Evolutionary conservation across 2,888 invertebrate genomes (phyloP), one percentile per base, ranked within the genome.

Genomic region (Polia nebulosa): DNA sequence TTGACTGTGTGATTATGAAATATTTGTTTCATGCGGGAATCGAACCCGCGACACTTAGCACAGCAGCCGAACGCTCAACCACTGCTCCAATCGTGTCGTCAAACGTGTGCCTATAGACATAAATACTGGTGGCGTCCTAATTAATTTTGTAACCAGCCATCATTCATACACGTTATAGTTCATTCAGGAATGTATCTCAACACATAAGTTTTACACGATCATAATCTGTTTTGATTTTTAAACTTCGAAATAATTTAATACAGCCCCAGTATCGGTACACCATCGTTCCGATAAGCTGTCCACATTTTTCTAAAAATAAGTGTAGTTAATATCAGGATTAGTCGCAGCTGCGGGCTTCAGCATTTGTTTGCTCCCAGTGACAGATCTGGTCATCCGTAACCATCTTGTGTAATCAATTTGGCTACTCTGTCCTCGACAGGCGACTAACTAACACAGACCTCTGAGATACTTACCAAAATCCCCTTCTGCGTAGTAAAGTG

Each of bases 361-460:
- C 82, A 76, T 81, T 80, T 84, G 82, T 86, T 86, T 82, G 79
- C 55, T 20, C 56, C 60, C 60, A n/a, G 65, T 83, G 86, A 86
- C 81, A 78, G 82, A 86, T 86, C 76, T 80, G 82, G 77, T 80
- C 85, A 83, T 86, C 81, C 71, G 77, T 84, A 76, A 78, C 81
- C 77, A 79, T 78, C 84, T 83, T 80, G 75, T 76, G 84, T 80
- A 86, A 86, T 86, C 86, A 86, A 86, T 86, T 86, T 78, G 64
- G 76, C 80, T 77, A 79, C 76, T 80, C 77, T 81, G 76, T 69
- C 76, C 72, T 74, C 74, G 70, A 73, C 72, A 76, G 32, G 0
- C n/a, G 41, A 65, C 82, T 78, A 78, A 13, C 49, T 20, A 52
- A 56, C n/a, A 20, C 3, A 34, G 84, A 78, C 49, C 79, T 22